Evolutionary conservation across 1,140 invertebrate genomes (phyloP), one percentile per base, ranked within the genome.

Genomic region (Pemphigus obesinymphae): DNA sequence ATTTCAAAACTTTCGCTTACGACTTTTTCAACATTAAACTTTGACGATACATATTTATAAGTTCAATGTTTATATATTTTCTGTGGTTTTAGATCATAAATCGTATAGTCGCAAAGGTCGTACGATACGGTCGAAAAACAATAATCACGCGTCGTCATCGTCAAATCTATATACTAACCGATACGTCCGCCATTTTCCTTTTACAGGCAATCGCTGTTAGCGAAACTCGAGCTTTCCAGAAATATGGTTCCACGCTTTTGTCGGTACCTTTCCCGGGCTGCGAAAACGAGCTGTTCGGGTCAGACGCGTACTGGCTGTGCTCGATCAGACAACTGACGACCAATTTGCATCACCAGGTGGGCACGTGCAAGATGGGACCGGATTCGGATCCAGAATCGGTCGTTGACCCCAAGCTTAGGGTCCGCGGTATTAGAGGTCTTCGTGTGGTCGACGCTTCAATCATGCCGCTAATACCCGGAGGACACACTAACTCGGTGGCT

Each of bases 161-260:
- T n/a, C n/a, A n/a, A n/a, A n/a, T n/a, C n/a, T n/a, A n/a, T n/a
- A n/a, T n/a, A n/a, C n/a, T n/a, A n/a, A n/a, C n/a, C n/a, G n/a
- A n/a, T n/a, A n/a, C n/a, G n/a, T n/a, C n/a, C n/a, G n/a, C n/a
- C n/a, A n/a, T n/a, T n/a, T n/a, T n/a, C n/a, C n/a, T n/a, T n/a
- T n/a, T n/a, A 13, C 82, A 85, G 85, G 90, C 90, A 0, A 87
- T 93, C 50, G 86, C 90, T 84, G 84, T 94, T 1, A 89, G 89
- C 3, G 86, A 88, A 31, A 91, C 92, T 0, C 89, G 87, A 80
- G 86, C 90, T 0, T 92, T 95, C 85, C 87, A 89, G 72, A 89
- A 87, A 82, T 89, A 88, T 61, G 82, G 75, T 0, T 82, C 75
- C 5, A 82, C 40, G 3, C 63, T 85, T 37, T 53, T 84, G 29